Evolutionary conservation across 2,113 vertebrate species (phyloP).

Genomic region (Ciconia stormi): DNA sequence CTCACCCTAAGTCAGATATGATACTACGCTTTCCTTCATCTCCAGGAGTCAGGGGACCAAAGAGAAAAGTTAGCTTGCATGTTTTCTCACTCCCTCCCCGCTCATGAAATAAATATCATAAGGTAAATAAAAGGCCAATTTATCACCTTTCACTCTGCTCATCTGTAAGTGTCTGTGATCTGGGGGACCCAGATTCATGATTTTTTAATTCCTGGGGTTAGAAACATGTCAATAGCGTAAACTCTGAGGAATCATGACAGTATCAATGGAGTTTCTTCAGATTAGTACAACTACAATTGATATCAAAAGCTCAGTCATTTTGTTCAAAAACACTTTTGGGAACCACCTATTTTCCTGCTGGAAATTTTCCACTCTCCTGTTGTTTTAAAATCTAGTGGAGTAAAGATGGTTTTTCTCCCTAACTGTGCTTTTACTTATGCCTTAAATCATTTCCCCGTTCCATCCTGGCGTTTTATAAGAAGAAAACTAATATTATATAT

Average conservation of each 20-base stretch:
- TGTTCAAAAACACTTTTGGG: neutral
- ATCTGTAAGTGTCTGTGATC: neutral
- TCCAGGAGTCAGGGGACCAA: neutral
- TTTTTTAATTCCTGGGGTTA: neutral
- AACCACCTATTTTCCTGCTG: neutral
- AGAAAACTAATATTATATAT: neutral
- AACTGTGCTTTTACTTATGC: neutral
- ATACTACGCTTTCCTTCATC: neutral
- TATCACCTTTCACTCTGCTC: neutral
- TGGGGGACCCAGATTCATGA: fast-evolving
- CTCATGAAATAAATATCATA: neutral
- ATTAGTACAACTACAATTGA: neutral
- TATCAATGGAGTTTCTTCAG: neutral
- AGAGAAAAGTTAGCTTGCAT: neutral
- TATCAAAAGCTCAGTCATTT: neutral
- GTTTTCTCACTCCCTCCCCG: neutral
- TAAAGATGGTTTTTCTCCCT: neutral
- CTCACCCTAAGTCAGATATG: neutral
- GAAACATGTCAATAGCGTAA: neutral
- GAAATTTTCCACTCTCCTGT: neutral
- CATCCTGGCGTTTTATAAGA: neutral
- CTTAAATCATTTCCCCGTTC: neutral
- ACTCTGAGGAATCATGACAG: neutral
- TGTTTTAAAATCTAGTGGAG: neutral
- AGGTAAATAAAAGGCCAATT: neutral